These are phyloP conservation scores for Gambusia affinis DNA, from an alignment of 2,113 vertebrate genomes.

Conservation along the genomic window DNA sequence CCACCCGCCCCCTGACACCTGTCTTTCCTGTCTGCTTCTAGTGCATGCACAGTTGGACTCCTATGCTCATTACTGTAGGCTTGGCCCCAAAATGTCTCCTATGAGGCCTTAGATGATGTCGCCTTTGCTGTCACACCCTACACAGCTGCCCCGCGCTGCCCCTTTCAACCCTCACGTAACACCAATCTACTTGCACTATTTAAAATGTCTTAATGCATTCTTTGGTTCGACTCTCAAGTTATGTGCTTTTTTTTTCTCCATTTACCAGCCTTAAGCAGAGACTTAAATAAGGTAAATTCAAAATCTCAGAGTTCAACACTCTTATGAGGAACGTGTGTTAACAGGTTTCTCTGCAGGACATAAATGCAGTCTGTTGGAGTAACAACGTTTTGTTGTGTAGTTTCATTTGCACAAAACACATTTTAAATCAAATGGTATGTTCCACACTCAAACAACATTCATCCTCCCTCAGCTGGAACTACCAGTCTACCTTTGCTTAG, in stretches of 20 bases:
- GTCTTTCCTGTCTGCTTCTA: slow-evolving; percentile 25
- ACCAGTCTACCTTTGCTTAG: slow-evolving; percentile 17
- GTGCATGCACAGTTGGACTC: slow-evolving; percentile 27
- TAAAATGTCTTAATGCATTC: not conserved
- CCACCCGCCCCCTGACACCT: slow-evolving; percentile 41
- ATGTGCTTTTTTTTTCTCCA: too few relatives aligned
- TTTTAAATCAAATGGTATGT: slow-evolving; percentile 39
- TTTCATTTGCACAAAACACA: slow-evolving; percentile 17
- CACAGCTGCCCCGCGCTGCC: slow-evolving; percentile 36
- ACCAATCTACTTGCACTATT: not conserved
- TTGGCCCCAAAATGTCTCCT: slow-evolving; percentile 56
- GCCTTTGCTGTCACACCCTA: slow-evolving; percentile 30
- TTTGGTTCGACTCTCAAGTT: not conserved
- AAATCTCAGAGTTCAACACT: not conserved
- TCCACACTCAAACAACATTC: slow-evolving; percentile 54
- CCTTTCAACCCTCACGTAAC: not conserved
- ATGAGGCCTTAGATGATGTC: slow-evolving; percentile 27
- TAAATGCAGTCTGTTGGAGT: too few relatives aligned
- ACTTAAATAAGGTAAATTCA: not conserved
- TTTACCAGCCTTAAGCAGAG: too few relatives aligned
- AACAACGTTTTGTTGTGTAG: not conserved
- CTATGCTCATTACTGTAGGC: slow-evolving; percentile 35
- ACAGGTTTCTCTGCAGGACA: not conserved
- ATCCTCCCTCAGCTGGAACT: slow-evolving; percentile 22
- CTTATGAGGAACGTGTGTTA: too few relatives aligned